A percentile compares a stretch with the other conserved stretches of the same genome.
Evolutionary conservation across 2,888 invertebrate species (phyloP).

Genomic region (Lissonota sp.): DNA sequence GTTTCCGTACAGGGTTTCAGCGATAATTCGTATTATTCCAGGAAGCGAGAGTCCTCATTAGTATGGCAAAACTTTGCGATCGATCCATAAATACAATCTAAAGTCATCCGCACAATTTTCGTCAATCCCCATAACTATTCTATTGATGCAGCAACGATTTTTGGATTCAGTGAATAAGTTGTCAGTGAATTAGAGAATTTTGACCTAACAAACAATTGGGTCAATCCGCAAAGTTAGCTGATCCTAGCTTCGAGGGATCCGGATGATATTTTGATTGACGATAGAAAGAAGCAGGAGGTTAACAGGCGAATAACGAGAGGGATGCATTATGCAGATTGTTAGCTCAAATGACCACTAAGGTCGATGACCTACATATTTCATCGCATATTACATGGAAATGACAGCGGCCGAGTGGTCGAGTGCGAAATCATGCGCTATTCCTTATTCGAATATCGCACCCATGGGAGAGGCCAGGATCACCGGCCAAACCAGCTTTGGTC

Average conservation of each 20-base stretch:
- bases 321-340: conserved; percentile 81
- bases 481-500: conserved; percentile 25
- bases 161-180: too few relatives aligned
- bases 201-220: too few relatives aligned
- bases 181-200: too few relatives aligned
- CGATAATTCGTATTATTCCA: too few relatives aligned
- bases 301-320: conserved; percentile 81
- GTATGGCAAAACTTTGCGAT: not conserved
- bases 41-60: conserved; percentile 2
- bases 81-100: not conserved
- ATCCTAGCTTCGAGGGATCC: too few relatives aligned
- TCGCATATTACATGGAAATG: conserved; percentile 68
- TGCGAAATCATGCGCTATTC: conserved; percentile 46
- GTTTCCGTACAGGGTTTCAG: too few relatives aligned
- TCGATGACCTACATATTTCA: conserved; percentile 74
- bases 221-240: too few relatives aligned
- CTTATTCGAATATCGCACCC: conserved; percentile 61
- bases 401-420: conserved; percentile 48
- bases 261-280: too few relatives aligned
- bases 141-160: too few relatives aligned
- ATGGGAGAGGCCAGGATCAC: conserved; percentile 38
- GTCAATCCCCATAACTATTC: too few relatives aligned
- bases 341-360: conserved; percentile 71
- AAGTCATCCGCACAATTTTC: not conserved
- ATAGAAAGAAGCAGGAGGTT: conserved; percentile 63